A percentile compares a stretch with the other conserved stretches of the same genome.
phyloP scores from a whole-genome alignment of 2,113 vertebrate species.

The Trochalopteron elliotii region DNA sequence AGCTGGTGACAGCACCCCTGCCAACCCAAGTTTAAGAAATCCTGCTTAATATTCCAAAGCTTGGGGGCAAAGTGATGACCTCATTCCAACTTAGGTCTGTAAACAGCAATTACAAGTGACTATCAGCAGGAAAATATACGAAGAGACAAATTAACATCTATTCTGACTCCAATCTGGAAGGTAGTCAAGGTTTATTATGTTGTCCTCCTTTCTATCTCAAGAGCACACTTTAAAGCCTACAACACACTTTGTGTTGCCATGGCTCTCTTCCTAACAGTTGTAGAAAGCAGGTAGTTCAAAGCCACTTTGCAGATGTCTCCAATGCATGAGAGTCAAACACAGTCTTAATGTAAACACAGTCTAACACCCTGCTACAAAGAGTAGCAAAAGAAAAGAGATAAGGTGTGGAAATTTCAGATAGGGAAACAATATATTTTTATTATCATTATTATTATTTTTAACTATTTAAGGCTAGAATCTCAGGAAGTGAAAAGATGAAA shows the following conservation, averaged over 20 bases:
- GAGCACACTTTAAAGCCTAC: not conserved
- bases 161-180: not conserved
- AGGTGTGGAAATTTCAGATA: not conserved
- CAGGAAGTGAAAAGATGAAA: not conserved
- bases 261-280: not conserved
- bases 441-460: not conserved
- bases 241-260: not conserved
- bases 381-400: not conserved
- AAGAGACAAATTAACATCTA: not conserved
- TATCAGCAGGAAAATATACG: not conserved
- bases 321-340: not conserved
- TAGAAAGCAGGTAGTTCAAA: not conserved
- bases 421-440: not conserved
- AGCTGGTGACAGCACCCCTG: not conserved
- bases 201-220: not conserved
- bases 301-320: not conserved
- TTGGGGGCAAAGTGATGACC: not conserved
- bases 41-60: not conserved
- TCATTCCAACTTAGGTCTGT: not conserved
- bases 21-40: not conserved
- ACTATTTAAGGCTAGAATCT: not conserved
- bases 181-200: not conserved
- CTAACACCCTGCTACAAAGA: not conserved
- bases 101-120: not conserved
- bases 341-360: not conserved